A percentile compares a stretch with the other conserved stretches of the same genome.
phyloP scores from a whole-genome alignment of 2,888 invertebrate genomes.

The Leptopterna dolabrata region DNA sequence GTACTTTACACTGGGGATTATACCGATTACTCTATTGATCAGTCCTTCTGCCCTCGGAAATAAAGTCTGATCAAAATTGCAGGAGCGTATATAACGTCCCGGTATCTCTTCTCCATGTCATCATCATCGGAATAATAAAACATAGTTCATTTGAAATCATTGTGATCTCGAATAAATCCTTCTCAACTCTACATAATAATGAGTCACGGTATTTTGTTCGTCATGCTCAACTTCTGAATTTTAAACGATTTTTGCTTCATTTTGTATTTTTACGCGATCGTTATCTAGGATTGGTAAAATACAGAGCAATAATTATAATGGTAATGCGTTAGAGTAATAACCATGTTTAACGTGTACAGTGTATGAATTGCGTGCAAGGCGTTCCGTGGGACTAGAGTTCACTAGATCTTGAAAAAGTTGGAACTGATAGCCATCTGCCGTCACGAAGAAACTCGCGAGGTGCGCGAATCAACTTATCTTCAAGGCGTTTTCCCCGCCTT shows the following conservation, averaged over 20 bases:
- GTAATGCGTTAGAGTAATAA: not conserved
- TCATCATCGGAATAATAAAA: too few species aligned
- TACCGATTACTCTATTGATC: too few species aligned
- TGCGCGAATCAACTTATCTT: not conserved
- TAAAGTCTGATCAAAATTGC: too few species aligned
- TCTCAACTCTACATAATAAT: too few species aligned
- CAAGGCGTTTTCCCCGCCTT: not conserved
- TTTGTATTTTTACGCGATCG: not conserved
- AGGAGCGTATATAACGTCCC: too few species aligned
- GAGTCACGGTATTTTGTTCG: too few species aligned
- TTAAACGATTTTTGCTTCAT: not conserved
- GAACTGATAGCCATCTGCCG: not conserved
- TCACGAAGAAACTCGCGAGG: not conserved
- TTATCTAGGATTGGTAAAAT: not conserved
- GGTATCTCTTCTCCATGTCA: too few species aligned
- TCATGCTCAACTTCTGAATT: not conserved
- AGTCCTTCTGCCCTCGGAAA: too few species aligned
- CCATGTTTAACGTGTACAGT: not conserved
- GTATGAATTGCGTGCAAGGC: not conserved
- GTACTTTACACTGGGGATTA: too few species aligned
- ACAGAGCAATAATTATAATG: not conserved
- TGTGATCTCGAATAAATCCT: too few species aligned
- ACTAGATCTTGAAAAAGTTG: not conserved
- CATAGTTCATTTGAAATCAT: too few species aligned
- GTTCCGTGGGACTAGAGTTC: not conserved